A percentile compares a stretch with the other conserved stretches of the same genome.
Evolutionary conservation across 2,113 vertebrate genomes (phyloP).

Genomic region (Oreochromis niloticus): DNA sequence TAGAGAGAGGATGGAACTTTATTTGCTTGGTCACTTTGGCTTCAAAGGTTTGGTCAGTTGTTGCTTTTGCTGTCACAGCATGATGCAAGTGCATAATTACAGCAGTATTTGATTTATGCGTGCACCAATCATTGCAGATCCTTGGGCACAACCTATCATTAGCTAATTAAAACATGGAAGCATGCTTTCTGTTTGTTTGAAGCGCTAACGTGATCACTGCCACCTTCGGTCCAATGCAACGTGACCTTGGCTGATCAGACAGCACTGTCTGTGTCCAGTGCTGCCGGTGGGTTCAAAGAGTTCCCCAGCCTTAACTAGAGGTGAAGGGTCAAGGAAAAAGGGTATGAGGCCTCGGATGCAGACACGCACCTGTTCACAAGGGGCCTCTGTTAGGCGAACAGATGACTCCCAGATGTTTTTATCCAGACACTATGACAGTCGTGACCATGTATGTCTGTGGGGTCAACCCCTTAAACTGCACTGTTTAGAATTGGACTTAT

Average conservation of each 20-base stretch:
- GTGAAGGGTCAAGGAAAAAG: slow-evolving; percentile 21
- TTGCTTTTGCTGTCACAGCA: slow-evolving; percentile 5
- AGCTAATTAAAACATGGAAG: background rate
- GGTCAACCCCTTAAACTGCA: background rate
- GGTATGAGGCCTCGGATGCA: slow-evolving; percentile 10
- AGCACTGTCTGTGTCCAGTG: background rate
- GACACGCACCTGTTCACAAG: slow-evolving; percentile 62
- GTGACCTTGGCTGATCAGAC: slow-evolving; percentile 14
- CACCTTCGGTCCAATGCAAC: background rate
- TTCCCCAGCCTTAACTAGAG: slow-evolving; percentile 4
- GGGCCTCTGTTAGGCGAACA: slow-evolving; percentile 13
- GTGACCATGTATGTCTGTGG: background rate
- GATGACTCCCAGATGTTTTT: slow-evolving; percentile 60
- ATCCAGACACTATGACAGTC: background rate
- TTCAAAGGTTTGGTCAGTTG: slow-evolving; percentile 5
- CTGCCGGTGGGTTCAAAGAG: slow-evolving; percentile 26
- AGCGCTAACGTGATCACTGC: background rate
- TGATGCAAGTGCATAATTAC: background rate
- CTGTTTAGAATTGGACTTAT: background rate
- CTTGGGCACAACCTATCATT: background rate
- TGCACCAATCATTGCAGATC: background rate
- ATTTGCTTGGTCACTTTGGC: background rate
- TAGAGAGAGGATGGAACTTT: background rate
- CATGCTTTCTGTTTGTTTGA: background rate
- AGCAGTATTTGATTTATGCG: background rate